Evolutionary conservation across 2,113 vertebrate species (phyloP).

Genomic region (Xiphophorus maculatus): DNA sequence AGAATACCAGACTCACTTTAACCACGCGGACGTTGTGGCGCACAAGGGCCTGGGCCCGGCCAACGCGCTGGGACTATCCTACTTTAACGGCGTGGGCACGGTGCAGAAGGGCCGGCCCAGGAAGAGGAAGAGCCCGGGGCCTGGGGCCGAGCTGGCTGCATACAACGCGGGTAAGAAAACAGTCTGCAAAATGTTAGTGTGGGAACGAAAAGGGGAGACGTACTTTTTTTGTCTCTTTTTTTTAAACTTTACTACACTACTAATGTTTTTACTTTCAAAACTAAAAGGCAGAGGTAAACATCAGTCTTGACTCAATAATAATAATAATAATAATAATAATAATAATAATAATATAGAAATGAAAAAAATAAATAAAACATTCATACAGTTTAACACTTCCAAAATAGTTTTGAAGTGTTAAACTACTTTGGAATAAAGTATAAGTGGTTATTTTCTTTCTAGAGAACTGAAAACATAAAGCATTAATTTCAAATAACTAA

Average conservation of each 20-base stretch:
- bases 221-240: accelerated
- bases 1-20: conserved; percentile 95
- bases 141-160: conserved; percentile 93
- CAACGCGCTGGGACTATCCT: conserved; percentile 93
- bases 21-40: conserved; percentile 90
- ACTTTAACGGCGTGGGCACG: conserved; percentile 97
- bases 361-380: neutral
- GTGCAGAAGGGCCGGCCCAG: conserved; percentile 97
- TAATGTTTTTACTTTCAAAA: too few relatives aligned
- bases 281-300: too few relatives aligned
- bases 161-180: conserved; percentile 93
- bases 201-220: neutral
- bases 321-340: too few relatives aligned
- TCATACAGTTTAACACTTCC: neutral
- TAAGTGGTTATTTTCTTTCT: neutral
- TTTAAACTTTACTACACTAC: too few relatives aligned
- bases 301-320: too few relatives aligned
- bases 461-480: neutral
- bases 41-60: conserved; percentile 91
- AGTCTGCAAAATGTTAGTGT: neutral
- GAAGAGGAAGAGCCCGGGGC: conserved; percentile 95
- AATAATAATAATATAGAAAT: neutral
- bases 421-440: neutral
- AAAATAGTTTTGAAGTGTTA: neutral
- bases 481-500: neutral